A percentile compares a stretch with the other conserved stretches of the same genome.
These are phyloP conservation scores for Tenthredo mesomela DNA, from an alignment of 2,888 invertebrate species.

Conservation along the genomic window DNA sequence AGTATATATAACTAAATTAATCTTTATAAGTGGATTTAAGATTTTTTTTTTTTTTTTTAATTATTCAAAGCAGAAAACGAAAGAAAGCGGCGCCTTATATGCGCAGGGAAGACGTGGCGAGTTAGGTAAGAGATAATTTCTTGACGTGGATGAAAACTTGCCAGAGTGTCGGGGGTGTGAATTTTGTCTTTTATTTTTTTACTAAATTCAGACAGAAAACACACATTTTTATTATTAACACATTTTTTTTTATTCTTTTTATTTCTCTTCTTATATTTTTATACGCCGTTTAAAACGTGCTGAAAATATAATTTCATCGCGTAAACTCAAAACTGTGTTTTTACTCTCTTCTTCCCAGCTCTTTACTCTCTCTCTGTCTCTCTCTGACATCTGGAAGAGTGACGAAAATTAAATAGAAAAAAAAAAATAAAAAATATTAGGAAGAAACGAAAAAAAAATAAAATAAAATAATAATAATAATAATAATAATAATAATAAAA, in stretches of 20 bases:
- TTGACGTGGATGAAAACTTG: neutral
- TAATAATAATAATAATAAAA: no score
- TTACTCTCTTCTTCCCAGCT: no score
- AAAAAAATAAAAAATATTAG: neutral
- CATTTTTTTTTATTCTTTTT: neutral
- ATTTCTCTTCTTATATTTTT: neutral
- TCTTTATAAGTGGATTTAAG: slow-evolving; percentile 5
- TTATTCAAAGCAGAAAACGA: neutral
- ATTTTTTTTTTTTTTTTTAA: slow-evolving; percentile 4
- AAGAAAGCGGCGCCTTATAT: neutral
- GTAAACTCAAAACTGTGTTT: slow-evolving; percentile 1
- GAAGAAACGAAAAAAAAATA: neutral
- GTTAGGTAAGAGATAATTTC: neutral
- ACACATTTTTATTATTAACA: neutral
- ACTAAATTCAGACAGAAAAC: neutral
- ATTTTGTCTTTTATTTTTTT: slow-evolving; percentile 8
- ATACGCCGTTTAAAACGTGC: neutral
- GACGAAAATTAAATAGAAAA: neutral
- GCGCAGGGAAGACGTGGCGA: neutral
- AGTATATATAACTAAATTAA: slow-evolving; percentile 4
- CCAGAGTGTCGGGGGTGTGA: neutral
- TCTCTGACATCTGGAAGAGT: neutral
- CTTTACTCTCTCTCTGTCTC: no score
- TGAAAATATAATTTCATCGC: neutral
- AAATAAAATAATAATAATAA: no score